Evolutionary conservation across 2,113 vertebrate species (phyloP), one percentile per base, ranked within the genome.

Genomic region (Menura novaehollandiae): DNA sequence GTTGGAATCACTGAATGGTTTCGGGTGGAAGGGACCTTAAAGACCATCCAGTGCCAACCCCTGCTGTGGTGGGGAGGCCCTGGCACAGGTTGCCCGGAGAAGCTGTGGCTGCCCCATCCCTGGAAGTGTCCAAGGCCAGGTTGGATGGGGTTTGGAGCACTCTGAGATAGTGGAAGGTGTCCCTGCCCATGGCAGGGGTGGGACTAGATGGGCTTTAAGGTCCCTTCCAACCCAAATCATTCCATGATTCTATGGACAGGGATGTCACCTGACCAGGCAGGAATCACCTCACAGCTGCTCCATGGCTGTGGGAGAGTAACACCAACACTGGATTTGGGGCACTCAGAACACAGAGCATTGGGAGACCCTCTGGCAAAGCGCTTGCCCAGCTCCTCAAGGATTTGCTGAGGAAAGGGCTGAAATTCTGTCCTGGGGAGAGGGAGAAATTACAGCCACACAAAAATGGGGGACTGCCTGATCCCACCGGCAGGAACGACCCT

Each of bases 101-200:
- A 76, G 47, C 88, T 83, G n/a, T 47, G 62, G n/a, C 71, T 76
- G 41, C 24, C 55, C 39, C 32, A 60, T 15, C n/a, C 30, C 39
- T 75, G 78, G 44, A 1, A 47, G 16, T 10, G 11, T 2, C 69
- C 39, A 6, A 60, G 87, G 46, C 39, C 62, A 68, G 11, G 13
- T 0, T n/a, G 33, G 32, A 43, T 0, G 0, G 18, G 52, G 10
- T 22, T 43, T 28, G 59, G 59, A 81, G 21, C 21, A 32, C 0
- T 33, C 60, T n/a, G 69, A 37, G 59, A 12, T 3, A 33, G 37
- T 63, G 47, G 59, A 1, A 78, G 59, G 75, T 52, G 59, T 52
- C 46, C 46, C 74, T 27, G 58, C 46, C 41, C 44, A 9, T 12
- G 53, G 73, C 37, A 68, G 11, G 27, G 18, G 15, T 58, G 33